A percentile compares a stretch with the other conserved stretches of the same genome.
Conservation (phyloP, 2,113 vertebrate species). For the Arothron firmamentum region DNA sequence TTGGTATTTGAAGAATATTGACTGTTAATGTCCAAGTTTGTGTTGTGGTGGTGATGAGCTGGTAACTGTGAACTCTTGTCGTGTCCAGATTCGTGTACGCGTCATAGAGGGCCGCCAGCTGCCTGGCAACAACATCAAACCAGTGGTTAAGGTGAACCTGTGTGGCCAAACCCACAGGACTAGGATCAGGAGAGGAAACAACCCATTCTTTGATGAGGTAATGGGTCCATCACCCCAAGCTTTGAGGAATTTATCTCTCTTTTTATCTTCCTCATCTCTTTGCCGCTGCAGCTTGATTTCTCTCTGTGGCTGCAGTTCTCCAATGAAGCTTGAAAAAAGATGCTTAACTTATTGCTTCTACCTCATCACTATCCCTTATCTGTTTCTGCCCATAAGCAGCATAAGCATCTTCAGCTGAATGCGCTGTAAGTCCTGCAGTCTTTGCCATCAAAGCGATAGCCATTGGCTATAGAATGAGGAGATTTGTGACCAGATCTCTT, state of each 20-base stretch:
- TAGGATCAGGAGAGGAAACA: conserved; percentile 90
- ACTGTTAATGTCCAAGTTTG: too few relatives aligned
- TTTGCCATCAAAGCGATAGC: not conserved
- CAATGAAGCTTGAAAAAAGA: not conserved
- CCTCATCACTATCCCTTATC: conserved; percentile 14
- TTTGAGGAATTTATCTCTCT: too few relatives aligned
- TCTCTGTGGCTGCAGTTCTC: not conserved
- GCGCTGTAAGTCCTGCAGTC: conserved; percentile 26
- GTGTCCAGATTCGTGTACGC: conserved; percentile 82
- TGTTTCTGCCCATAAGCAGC: conserved; percentile 15
- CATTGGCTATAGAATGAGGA: too few relatives aligned
- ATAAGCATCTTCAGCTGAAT: conserved; percentile 11
- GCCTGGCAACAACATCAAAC: conserved; percentile 91
- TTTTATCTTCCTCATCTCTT: too few relatives aligned
- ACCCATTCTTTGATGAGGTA: conserved; percentile 94
- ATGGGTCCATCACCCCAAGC: not conserved
- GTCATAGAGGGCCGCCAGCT: conserved; percentile 89
- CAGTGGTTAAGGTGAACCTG: conserved; percentile 88
- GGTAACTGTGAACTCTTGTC: not conserved
- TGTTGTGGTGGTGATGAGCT: too few relatives aligned
- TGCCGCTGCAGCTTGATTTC: not conserved
- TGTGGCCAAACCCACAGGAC: conserved; percentile 91
- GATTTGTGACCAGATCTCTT: not conserved
- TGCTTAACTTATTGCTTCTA: conserved; percentile 9
- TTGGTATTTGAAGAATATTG: too few relatives aligned